Conservation (phyloP, 2,888 invertebrate species). For the Cyrtodaria siliqua region DNA sequence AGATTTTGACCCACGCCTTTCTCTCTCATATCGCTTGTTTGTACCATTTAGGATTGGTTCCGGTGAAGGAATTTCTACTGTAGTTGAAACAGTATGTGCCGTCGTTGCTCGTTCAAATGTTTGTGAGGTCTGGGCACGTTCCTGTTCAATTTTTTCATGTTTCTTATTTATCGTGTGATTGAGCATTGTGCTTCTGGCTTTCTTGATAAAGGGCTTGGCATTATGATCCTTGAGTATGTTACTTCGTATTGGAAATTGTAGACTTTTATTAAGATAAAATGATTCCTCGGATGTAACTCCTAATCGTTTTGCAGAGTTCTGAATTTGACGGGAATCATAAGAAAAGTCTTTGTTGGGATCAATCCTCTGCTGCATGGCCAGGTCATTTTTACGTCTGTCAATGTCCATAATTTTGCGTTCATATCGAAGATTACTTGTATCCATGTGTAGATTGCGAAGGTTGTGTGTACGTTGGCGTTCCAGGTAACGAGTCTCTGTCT, state of each 20-base stretch:
- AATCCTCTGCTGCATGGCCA: slow-evolving; percentile 75
- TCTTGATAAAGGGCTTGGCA: slow-evolving; percentile 74
- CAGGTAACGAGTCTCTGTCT: slow-evolving; percentile 63
- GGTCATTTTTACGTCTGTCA: slow-evolving; percentile 74
- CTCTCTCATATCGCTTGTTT: slow-evolving; percentile 8
- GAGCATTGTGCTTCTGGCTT: slow-evolving; percentile 71
- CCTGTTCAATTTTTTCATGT: slow-evolving; percentile 51
- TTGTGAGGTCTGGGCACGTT: slow-evolving; percentile 39
- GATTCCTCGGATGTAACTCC: slow-evolving; percentile 73
- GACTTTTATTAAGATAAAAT: slow-evolving; percentile 74
- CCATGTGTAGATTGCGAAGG: slow-evolving; percentile 73
- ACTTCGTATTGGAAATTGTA: slow-evolving; percentile 71
- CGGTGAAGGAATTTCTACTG: slow-evolving; percentile 48
- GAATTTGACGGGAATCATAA: slow-evolving; percentile 77
- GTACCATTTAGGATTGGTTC: slow-evolving; percentile 41
- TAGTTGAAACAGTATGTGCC: slow-evolving; percentile 60
- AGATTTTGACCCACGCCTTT: slow-evolving; percentile 66
- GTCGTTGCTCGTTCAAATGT: slow-evolving; percentile 51
- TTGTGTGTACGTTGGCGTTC: slow-evolving; percentile 69
- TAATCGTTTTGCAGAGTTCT: slow-evolving; percentile 72
- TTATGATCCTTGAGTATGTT: slow-evolving; percentile 69
- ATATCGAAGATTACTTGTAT: slow-evolving; percentile 75
- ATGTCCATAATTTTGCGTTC: slow-evolving; percentile 81
- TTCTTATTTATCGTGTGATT: slow-evolving; percentile 52
- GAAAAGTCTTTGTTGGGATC: slow-evolving; percentile 77